Evolutionary conservation across 2,797 vertebrate species (phyloP), one percentile per base, ranked within the genome.

Genomic region (Apogon hyalosoma): DNA sequence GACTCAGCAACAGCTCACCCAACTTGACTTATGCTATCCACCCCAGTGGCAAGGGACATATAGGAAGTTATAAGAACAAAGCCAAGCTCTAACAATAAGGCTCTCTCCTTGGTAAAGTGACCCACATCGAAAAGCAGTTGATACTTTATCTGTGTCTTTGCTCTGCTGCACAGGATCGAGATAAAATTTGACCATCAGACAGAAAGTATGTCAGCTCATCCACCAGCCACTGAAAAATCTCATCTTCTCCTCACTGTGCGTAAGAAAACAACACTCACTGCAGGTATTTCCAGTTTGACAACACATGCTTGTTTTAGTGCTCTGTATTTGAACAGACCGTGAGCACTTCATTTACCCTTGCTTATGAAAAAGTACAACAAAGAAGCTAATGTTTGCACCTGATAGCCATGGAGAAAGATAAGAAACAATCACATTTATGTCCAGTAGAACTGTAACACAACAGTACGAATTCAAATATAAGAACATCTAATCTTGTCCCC

Each of bases 281-380:
- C 92, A 92, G 91, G 93, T 94, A 87, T 89, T 93, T 91, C 93
- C 91, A 88, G 93, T 94, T 90, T 73, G 80, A 90, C 92, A 43
- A 83, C 87, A 80, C 59, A 49, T 56, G 68, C 56, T 63, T 53
- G 75, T 88, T 21, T 83, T 80, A 46, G 72, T 38, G 66, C 73
- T 77, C 63, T 59, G 46, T 40, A 82, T 84, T 57, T 80, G 73
- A 85, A 84, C 73, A 82, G 47, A 38, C 64, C 7, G 7, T 12
- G 52, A 70, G 46, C 43, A 21, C 28, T 80, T 78, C n/a, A 42
- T 68, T 75, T 73, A 53, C 64, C 48, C 45, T 62, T 24, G 28
- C 28, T 46, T 19, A n/a, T 24, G 51, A 51, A 16, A 33, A 57
- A 14, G 24, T 45, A 7, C 2, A 46, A 53, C 48, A 15, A 16